Evolutionary conservation across 1,140 invertebrate species (phyloP), one percentile per base, ranked within the genome.

Genomic region (Onthophagus taurus): DNA sequence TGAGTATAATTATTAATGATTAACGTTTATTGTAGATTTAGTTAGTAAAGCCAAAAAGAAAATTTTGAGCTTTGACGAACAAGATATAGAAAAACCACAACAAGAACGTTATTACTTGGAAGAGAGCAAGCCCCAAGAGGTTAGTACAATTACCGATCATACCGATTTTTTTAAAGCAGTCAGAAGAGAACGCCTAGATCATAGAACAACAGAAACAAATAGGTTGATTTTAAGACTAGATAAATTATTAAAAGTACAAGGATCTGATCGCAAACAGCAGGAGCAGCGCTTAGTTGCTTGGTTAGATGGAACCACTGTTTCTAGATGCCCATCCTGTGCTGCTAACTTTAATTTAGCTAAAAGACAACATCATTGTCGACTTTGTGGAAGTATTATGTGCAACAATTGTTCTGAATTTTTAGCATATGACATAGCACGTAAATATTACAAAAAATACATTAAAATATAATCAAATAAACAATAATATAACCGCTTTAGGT

Each of bases 311-410:
- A 79, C 75, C 33, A 83, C 86, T 53, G 92, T 95, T 0, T 83
- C 82, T 47, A 64, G 92, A 17, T 99, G 95, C 67, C 89, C 90
- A 2, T 83, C 78, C 51, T 99, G 95, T 74, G 87, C 87, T 3
- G 81, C 80, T 61, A 76, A 76, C 34, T 99, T 99, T 63, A 82
- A 84, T 54, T 60, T 97, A 21, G 80, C 89, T 1, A 74, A 88
- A 42, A 70, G 94, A 45, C 87, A 94, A 64, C 95, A 98, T 71
- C 95, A 99, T 66, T 99, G 95, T 61, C 71, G 95, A 50, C 70
- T 98, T 4, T 98, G 95, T 73, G 95, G 96, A 1, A 85, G 85
- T 38, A 84, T 99, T 44, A 86, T 97, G 74, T 99, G 95, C 65
- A 76, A 93, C 61, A 80, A 84, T 51, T 99, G 95, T 64, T 97